phyloP scores from a whole-genome alignment of 2,113 vertebrate species.

The Alaudala cheleensis region DNA sequence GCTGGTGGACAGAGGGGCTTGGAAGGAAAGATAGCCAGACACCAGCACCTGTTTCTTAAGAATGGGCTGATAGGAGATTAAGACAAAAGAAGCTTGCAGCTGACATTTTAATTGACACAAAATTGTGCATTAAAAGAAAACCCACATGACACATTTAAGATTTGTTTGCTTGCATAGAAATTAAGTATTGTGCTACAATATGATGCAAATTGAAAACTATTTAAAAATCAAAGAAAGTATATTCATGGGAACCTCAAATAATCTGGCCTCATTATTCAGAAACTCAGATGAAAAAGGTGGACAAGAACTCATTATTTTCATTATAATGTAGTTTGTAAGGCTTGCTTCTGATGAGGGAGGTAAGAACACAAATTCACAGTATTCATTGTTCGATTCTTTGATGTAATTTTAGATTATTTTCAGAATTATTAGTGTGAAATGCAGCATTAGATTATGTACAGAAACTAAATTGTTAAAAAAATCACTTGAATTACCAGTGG shows the following conservation, averaged over 20 bases:
- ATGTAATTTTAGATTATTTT: slow-evolving; percentile 20
- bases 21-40: slow-evolving; percentile 21
- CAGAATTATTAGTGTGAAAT: slow-evolving; percentile 29
- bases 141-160: neutral
- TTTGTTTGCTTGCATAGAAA: neutral
- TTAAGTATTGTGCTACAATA: neutral
- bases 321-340: neutral
- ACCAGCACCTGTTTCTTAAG: slow-evolving; percentile 16
- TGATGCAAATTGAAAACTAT: neutral
- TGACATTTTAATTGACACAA: neutral
- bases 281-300: neutral
- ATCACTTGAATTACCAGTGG: neutral
- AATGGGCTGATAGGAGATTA: neutral
- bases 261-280: neutral
- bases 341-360: neutral
- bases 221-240: neutral
- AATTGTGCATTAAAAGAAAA: neutral
- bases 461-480: neutral
- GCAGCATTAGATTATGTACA: neutral
- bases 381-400: slow-evolving; percentile 10
- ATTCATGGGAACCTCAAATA: neutral
- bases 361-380: neutral
- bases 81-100: neutral
- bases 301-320: neutral
- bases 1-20: slow-evolving; percentile 3